Evolutionary conservation across 2,113 vertebrate species (phyloP).

Genomic region (Mus musculus): DNA sequence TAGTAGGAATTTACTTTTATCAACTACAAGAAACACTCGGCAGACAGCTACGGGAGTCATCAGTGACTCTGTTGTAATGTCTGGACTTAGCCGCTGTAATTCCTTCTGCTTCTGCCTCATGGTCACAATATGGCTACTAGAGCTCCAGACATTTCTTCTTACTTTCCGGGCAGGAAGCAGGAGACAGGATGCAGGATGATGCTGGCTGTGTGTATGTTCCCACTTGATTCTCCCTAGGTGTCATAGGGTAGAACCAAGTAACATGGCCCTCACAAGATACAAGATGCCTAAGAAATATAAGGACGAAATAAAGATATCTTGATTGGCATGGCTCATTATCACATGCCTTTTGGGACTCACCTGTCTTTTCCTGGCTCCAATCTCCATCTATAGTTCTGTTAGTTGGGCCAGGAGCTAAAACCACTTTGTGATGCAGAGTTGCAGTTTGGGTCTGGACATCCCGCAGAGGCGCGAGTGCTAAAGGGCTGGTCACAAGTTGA

Average conservation of each 20-base stretch:
- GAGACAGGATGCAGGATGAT: neutral
- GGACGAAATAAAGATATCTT: neutral
- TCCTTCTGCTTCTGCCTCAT: conserved; percentile 16
- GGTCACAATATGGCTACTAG: neutral
- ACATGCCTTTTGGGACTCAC: neutral
- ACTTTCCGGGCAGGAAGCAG: neutral
- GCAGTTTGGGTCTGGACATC: neutral
- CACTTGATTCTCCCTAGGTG: neutral
- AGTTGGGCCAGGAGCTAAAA: neutral
- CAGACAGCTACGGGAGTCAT: neutral
- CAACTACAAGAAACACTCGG: neutral
- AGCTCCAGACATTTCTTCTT: neutral
- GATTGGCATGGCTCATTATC: neutral
- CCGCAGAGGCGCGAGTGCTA: neutral
- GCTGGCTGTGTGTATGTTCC: neutral
- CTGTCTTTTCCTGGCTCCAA: neutral
- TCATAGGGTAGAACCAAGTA: neutral
- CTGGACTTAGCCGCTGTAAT: neutral
- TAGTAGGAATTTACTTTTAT: neutral
- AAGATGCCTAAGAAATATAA: neutral
- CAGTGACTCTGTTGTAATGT: neutral
- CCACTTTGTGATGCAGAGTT: neutral
- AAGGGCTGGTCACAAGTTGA: neutral
- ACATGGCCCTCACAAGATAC: neutral
- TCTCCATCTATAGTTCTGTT: neutral